Evolutionary conservation across 2,113 vertebrate species (phyloP), one percentile per base, ranked within the genome.

Genomic region (Tragelaphus scriptus): DNA sequence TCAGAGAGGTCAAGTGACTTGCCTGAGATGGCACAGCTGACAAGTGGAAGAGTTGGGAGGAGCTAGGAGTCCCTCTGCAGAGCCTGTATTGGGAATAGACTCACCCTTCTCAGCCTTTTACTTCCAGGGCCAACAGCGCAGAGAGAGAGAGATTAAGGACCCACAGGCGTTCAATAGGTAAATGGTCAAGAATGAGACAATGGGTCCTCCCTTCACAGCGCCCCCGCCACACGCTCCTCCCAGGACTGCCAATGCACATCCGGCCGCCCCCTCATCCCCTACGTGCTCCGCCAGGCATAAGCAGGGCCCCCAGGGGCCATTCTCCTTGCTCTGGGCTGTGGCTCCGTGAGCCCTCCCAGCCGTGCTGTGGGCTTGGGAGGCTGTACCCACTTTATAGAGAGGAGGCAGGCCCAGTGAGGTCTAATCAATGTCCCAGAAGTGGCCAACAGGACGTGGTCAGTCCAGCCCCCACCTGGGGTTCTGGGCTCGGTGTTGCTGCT

Each of bases 241-340:
- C 28, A 51, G 40, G 58, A 49, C 13, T n/a, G 6, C 51, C 1
- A 0, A 21, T 3, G 15, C 13, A 4, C 1, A 0, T 19, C 40
- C 40, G 85, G 58, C 23, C 28, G 28, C 85, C 30, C 13, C 6
- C 21, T 7, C 2, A 2, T 44, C 59, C 44, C 63, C 75, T 12
- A 0, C 0, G 0, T 12, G 30, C 12, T 40, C 51, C 71, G 15
- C 2, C 58, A 40, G 53, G 44, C 23, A 3, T 23, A 2, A 7
- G 14, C 4, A 1, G 75, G 49, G n/a, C 51, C 47, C n/a, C 79
- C 75, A 56, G 51, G 47, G 21, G 47, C 44, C 58, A 14, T 7
- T 25, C 7, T 1, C 32, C 40, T 32, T 44, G 32, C 32, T 0
- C 13, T 0, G 5, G 58, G 23, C 68, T 51, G 47, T 94, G 82